phyloP scores from a whole-genome alignment of 53 echinoderm and acorn worm genomes.

The Apostichopus leukothele region DNA sequence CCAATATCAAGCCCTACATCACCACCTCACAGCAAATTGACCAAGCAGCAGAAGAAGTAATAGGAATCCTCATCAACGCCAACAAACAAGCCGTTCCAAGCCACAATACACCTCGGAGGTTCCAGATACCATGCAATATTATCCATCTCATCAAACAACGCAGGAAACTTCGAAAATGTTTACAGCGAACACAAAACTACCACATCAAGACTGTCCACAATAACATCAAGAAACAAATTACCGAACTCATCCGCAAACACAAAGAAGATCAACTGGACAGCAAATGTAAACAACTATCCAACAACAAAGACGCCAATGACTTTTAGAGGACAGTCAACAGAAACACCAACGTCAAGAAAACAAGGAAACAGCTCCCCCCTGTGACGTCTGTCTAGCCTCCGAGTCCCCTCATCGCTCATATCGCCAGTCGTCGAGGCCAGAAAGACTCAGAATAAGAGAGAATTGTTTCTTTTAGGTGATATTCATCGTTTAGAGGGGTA shows the following conservation, averaged over 20 bases:
- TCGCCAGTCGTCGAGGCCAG: too few relatives aligned
- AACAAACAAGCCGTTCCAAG: background rate
- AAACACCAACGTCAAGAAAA: background rate
- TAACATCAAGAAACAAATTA: background rate
- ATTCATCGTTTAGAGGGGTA: too few relatives aligned
- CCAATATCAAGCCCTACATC: too few relatives aligned
- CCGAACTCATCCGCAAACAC: too few relatives aligned
- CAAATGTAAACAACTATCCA: background rate
- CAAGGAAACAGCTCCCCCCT: background rate
- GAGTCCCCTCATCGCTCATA: too few relatives aligned
- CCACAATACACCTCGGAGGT: background rate
- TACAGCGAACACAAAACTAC: too few relatives aligned
- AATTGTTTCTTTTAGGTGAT: too few relatives aligned
- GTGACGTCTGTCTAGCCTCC: too few relatives aligned
- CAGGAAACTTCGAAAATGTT: background rate
- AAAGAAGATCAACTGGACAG: background rate
- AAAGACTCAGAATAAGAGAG: too few relatives aligned
- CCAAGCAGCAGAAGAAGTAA: background rate
- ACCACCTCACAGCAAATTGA: too few relatives aligned
- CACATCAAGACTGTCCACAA: too few relatives aligned
- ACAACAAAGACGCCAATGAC: background rate
- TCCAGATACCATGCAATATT: background rate
- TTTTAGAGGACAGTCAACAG: slow-evolving; percentile 4
- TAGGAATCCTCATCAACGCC: background rate
- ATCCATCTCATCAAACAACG: background rate